These are phyloP conservation scores for Apus apus DNA, from an alignment of 2,113 vertebrate species.

Conservation along the genomic window DNA sequence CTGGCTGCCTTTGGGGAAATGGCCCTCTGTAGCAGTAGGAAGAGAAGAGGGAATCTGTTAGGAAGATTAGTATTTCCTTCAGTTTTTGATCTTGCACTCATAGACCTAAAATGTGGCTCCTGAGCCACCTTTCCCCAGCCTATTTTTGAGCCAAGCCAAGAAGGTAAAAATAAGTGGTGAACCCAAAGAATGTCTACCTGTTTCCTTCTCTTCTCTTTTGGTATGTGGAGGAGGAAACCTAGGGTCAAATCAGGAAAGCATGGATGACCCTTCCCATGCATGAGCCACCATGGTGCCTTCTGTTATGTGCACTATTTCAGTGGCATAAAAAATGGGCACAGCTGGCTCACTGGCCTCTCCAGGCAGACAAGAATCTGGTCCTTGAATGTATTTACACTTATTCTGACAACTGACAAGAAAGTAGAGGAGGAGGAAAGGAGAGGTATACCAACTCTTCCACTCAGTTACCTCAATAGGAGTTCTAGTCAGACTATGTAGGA, in stretches of 20 bases:
- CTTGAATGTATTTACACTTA: background rate
- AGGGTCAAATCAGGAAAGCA: background rate
- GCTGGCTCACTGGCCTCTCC: background rate
- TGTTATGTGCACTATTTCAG: background rate
- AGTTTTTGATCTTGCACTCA: background rate
- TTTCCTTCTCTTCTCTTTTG: conserved; percentile 16
- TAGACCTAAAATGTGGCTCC: background rate
- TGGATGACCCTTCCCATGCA: background rate
- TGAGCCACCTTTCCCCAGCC: background rate
- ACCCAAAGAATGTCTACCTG: background rate
- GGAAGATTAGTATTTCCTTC: background rate
- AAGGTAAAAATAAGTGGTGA: background rate
- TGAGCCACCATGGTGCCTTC: conserved; percentile 1
- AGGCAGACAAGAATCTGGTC: background rate
- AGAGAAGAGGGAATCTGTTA: background rate
- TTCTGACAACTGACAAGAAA: background rate
- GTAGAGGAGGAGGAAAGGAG: background rate
- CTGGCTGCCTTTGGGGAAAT: background rate
- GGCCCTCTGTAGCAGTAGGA: background rate
- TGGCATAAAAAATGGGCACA: background rate
- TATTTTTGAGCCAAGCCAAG: background rate
- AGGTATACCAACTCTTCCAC: background rate
- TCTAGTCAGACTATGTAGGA: background rate
- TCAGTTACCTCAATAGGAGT: conserved; percentile 12
- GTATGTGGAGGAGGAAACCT: background rate